Base-by-base conservation (phyloP, 2,113 vertebrate genomes). In the Carollia perspicillata region DNA sequence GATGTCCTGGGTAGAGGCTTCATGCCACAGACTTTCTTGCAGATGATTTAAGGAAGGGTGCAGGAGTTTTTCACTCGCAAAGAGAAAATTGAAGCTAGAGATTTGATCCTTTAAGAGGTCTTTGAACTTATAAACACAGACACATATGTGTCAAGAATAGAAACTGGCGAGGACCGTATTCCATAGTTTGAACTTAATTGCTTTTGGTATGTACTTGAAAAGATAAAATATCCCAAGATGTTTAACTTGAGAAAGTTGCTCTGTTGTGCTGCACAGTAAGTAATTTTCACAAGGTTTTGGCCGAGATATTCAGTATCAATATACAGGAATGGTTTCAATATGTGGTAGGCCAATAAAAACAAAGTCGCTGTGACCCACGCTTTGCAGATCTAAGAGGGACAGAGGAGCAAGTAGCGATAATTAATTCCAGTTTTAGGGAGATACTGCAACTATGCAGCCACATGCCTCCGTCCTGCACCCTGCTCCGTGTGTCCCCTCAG, bases 181-280 rank as follows among this genome's bases (percentile, higher is more conserved):
- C 93, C 69, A 44, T 91, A 97, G 94, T 95, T 98, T 97, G 96
- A 97, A 97, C 33, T 96, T 97, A 98, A 97, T 97, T 93, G 86
- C 93, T 97, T 97, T 97, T 97, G 96, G 97, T 98, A 96, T 96
- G 97, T 96, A 97, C 96, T 97, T 98, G 97, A 97, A 97, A 97
- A 97, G 96, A 96, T 96, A 97, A 96, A 97, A 94, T 97, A 96
- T 95, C 95, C 95, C 77, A 74, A 95, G 90, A 97, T 53, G 1
- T 95, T 98, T 92, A 97, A 92, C 79, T 96, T 97, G 95, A 97
- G 96, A 96, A 95, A 96, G 94, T 97, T 8, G 1, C 75, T 97
- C 91, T 92, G 88, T 96, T 97, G 89, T 78, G 63, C 87, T 94
- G 93, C 95, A 95, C 93, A 95, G 89, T 97, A 93, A 97, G 96